Evolutionary conservation across 2,888 invertebrate species (phyloP).

Genomic region (Timandra comae): DNA sequence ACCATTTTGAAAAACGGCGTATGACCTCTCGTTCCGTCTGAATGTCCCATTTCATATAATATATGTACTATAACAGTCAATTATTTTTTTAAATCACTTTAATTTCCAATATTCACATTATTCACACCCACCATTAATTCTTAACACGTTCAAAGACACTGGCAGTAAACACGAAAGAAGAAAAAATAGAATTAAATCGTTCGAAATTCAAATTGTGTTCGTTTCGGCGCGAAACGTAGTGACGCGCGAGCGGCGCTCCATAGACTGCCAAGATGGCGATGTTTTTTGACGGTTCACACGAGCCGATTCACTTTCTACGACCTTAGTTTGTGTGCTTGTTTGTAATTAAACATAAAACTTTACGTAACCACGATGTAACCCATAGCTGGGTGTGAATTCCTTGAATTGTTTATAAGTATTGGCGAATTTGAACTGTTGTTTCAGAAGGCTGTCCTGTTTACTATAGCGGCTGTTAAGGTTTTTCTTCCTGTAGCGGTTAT

Average conservation of each 20-base stretch:
- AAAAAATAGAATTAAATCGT: slow-evolving; percentile 38
- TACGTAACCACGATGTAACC: slow-evolving; percentile 71
- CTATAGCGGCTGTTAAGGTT: too few relatives aligned
- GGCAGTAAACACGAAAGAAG: slow-evolving; percentile 44
- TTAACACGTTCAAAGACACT: slow-evolving; percentile 44
- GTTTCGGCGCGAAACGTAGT: slow-evolving; percentile 67
- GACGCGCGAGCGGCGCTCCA: slow-evolving; percentile 62
- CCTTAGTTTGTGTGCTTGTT: slow-evolving; percentile 72
- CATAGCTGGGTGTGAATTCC: slow-evolving; percentile 52
- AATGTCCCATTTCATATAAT: slow-evolving; percentile 52
- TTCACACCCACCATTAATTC: slow-evolving; percentile 56
- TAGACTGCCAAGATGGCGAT: slow-evolving; percentile 72
- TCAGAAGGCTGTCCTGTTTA: too few relatives aligned
- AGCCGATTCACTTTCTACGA: slow-evolving; percentile 77
- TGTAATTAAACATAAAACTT: slow-evolving; percentile 71
- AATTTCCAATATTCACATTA: slow-evolving; percentile 46
- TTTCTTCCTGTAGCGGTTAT: too few relatives aligned
- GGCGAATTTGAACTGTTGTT: too few relatives aligned
- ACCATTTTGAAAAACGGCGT: slow-evolving; percentile 58
- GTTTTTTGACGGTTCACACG: slow-evolving; percentile 75
- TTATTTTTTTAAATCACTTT: slow-evolving; percentile 36
- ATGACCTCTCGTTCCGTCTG: slow-evolving; percentile 49
- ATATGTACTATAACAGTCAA: slow-evolving; percentile 26
- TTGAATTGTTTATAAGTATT: too few relatives aligned
- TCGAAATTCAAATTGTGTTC: slow-evolving; percentile 43